Evolutionary conservation across 2,113 vertebrate species (phyloP), one percentile per base, ranked within the genome.

Genomic region (Illadopsis cleaveri): DNA sequence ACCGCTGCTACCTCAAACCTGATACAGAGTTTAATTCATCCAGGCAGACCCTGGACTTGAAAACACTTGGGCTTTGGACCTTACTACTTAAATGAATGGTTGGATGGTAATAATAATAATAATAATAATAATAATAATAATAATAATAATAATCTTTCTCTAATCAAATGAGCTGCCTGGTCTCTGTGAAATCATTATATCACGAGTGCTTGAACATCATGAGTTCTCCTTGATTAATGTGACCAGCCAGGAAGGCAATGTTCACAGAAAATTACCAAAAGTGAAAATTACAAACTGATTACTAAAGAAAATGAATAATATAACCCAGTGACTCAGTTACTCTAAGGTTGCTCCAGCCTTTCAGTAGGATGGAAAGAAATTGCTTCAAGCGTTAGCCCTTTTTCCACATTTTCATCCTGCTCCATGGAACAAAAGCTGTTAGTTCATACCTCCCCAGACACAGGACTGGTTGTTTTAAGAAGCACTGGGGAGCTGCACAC

Each of bases 171-270:
- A 95, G 57, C 48, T 85, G 70, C 33, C 53, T 91, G 37, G 44
- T 84, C 47, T 89, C 91, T 95, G 64, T 92, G 77, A 94, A 94
- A 78, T 83, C 62, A 62, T 91, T 84, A 5, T 53, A 61, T 53
- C 54, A 54, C 0, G 0, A 95, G 51, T 0, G 2, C 56, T 48
- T 82, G 86, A 95, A 75, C 37, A 79, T 85, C 86, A 50, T 15
- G 58, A 77, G 56, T 24, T 82, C 25, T 44, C 77, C 83, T 70
- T 93, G 66, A 95, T 95, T 61, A 90, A 90, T 44, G 71, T 73
- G 62, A 62, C 62, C 37, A 79, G 38, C 75, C 76, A 92, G 82
- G 71, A 92, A 92, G 35, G 25, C 28, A 73, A 35, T 35, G 24
- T 25, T 88, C 82, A 83, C 82, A 90, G 47, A 92, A 92, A 92